A percentile compares a stretch with the other conserved stretches of the same genome.
These are phyloP conservation scores for Drosophila mettleri DNA, from an alignment of 2,888 invertebrate genomes.

Conservation along the genomic window DNA sequence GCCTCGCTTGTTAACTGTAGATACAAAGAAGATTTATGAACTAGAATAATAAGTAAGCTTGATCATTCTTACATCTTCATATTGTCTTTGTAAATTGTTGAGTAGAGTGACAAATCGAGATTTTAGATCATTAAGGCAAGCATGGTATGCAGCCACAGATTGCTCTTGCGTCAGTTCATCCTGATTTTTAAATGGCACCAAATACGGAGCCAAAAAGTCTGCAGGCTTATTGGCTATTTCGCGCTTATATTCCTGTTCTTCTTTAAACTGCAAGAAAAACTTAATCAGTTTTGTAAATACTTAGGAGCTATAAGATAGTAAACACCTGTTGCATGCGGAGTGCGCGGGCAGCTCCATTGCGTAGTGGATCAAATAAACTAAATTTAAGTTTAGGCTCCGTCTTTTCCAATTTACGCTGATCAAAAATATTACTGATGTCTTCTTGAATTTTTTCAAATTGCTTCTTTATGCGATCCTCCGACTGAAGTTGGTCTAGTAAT, in stretches of 20 bases:
- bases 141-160: constrained; percentile 76
- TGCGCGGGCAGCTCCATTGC: constrained; percentile 86
- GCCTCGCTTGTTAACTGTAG: constrained; percentile 81
- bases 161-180: constrained; percentile 69
- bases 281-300: background rate
- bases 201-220: constrained; percentile 87
- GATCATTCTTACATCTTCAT: constrained; percentile 86
- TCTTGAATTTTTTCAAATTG: constrained; percentile 85
- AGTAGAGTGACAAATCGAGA: constrained; percentile 88
- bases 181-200: constrained; percentile 85
- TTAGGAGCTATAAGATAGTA: background rate
- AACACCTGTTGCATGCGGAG: constrained; percentile 86
- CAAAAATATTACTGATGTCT: constrained; percentile 85
- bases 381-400: constrained; percentile 86
- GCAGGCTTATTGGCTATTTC: constrained; percentile 86
- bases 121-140: constrained; percentile 89
- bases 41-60: background rate
- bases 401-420: constrained; percentile 85
- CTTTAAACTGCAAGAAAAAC: constrained; percentile 66
- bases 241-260: constrained; percentile 83
- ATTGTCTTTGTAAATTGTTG: constrained; percentile 88
- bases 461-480: constrained; percentile 87
- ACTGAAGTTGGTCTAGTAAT: constrained; percentile 87
- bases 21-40: background rate
- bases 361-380: constrained; percentile 86